phyloP scores from a whole-genome alignment of 2,888 invertebrate species.

The Antitype chi region DNA sequence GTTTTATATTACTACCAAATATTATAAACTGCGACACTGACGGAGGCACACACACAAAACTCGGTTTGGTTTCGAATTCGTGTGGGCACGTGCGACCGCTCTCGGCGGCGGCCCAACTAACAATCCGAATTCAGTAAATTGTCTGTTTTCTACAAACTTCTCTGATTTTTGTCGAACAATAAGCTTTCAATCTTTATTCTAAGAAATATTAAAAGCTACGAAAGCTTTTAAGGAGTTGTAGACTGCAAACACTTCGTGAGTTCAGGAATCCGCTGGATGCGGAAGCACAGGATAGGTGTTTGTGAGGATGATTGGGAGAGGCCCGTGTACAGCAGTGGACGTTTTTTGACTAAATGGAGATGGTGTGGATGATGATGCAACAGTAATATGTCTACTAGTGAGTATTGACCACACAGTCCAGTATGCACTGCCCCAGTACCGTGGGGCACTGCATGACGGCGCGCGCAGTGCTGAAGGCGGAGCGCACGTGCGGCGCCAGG shows the following conservation, averaged over 20 bases:
- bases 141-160: background rate
- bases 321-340: background rate
- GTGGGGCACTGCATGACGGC: slow-evolving; percentile 97
- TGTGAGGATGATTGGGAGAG: background rate
- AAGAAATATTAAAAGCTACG: background rate
- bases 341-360: background rate
- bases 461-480: slow-evolving; percentile 95
- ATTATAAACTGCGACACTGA: too few relatives aligned
- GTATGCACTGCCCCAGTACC: slow-evolving; percentile 96
- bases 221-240: background rate
- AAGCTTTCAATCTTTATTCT: background rate
- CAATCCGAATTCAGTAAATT: background rate
- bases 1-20: too few relatives aligned
- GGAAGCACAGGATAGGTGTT: background rate
- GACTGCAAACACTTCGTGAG: background rate
- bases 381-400: background rate
- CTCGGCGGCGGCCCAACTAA: too few relatives aligned
- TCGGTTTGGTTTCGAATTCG: too few relatives aligned
- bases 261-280: background rate
- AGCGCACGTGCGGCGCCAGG: slow-evolving; percentile 93
- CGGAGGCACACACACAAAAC: too few relatives aligned
- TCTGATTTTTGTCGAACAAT: background rate
- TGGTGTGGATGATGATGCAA: too few relatives aligned
- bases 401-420: slow-evolving; percentile 92
- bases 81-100: too few relatives aligned